Conservation (phyloP, 2,113 vertebrate species). For the Amphiprion percula region DNA sequence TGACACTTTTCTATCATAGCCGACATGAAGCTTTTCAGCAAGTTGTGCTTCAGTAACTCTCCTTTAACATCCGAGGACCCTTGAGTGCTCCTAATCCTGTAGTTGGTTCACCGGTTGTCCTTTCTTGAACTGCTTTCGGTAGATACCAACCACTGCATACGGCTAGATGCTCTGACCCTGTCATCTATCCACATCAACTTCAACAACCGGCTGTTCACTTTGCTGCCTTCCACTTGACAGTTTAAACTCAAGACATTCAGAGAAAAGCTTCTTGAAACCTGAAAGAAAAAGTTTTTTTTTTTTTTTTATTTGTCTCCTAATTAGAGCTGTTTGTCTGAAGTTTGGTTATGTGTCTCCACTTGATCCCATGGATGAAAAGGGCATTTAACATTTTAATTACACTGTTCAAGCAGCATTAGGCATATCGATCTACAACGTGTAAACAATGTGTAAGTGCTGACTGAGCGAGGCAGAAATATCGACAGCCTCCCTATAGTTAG, state of each 20-base stretch:
- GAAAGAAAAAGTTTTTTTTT: not conserved
- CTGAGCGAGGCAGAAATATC: constrained; percentile 65
- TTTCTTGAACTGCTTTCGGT: too few species aligned
- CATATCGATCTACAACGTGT: constrained; percentile 74
- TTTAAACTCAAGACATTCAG: not conserved
- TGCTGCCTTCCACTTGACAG: too few species aligned
- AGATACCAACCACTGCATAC: too few species aligned
- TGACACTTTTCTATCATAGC: too few species aligned
- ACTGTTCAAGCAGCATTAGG: constrained; percentile 72
- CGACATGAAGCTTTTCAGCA: too few species aligned
- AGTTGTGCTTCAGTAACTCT: too few species aligned
- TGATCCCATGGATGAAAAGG: constrained; percentile 50
- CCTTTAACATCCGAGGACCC: too few species aligned
- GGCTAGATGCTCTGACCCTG: too few species aligned
- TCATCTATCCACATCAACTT: too few species aligned
- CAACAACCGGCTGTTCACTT: too few species aligned
- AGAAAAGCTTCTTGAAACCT: not conserved
- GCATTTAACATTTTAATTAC: constrained; percentile 75
- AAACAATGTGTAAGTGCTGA: constrained; percentile 74
- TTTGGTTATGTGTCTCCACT: constrained; percentile 41
- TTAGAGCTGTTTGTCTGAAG: constrained; percentile 36
- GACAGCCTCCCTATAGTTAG: constrained; percentile 52
- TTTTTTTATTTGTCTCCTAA: constrained; percentile 2
- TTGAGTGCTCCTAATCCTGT: too few species aligned
- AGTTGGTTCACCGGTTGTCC: too few species aligned